Percentiles rank a stretch among this genome's conserved stretches.
These are phyloP conservation scores for Fundulus diaphanus DNA, from an alignment of 2,797 vertebrate genomes.

Conservation along the genomic window DNA sequence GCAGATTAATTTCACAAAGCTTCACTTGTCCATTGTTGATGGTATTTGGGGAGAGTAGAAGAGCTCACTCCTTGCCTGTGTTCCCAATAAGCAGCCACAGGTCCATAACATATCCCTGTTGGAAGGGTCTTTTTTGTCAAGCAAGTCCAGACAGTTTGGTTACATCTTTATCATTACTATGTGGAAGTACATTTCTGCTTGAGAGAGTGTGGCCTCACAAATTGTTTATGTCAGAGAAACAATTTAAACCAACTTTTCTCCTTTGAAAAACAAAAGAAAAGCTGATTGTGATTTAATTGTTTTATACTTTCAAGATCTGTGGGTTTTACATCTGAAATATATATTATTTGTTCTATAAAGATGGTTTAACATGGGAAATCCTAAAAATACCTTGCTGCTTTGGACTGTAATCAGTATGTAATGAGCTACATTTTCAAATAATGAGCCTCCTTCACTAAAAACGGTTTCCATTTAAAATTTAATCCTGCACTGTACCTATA, in stretches of 20 bases:
- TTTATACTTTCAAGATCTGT: neutral
- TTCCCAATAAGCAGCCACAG: neutral
- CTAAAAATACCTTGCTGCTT: neutral
- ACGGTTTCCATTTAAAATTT: too few species aligned
- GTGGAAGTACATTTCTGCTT: neutral
- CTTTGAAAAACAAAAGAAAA: neutral
- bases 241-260: neutral
- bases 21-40: too few species aligned
- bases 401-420: neutral
- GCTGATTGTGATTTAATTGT: neutral
- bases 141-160: neutral
- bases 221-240: neutral
- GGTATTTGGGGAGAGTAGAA: neutral
- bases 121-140: neutral
- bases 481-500: neutral
- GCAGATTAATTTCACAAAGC: too few species aligned
- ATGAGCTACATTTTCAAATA: neutral
- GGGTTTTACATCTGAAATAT: neutral
- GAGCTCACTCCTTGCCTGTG: neutral
- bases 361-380: neutral
- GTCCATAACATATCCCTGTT: neutral
- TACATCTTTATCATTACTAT: neutral
- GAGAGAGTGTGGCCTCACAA: neutral
- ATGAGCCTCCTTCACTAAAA: neutral
- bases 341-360: neutral